phyloP scores from a whole-genome alignment of 2,113 vertebrate genomes.

The Physeter macrocephalus region DNA sequence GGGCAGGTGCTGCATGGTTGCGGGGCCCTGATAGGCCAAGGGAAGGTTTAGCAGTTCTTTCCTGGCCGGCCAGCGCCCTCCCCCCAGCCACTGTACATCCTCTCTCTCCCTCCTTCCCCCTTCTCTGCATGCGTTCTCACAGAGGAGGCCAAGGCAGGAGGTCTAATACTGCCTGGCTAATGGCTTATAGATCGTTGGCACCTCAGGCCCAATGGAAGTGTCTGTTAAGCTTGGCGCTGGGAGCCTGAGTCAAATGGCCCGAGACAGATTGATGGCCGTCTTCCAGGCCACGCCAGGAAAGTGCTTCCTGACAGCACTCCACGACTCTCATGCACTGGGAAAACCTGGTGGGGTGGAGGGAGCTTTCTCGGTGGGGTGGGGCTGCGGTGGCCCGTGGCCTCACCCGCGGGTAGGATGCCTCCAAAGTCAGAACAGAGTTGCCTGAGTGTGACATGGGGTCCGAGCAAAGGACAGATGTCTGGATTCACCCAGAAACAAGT shows the following conservation, averaged over 20 bases:
- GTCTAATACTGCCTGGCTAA: conserved; percentile 39
- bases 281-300: conserved; percentile 4
- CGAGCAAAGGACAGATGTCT: not conserved
- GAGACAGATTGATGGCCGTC: conserved; percentile 58
- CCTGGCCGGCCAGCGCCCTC: fast-evolving
- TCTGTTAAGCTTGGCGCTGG: conserved; percentile 54
- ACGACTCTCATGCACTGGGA: fast-evolving
- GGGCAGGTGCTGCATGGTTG: fast-evolving
- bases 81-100: not conserved
- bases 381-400: fast-evolving
- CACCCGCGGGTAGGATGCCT: fast-evolving
- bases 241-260: conserved; percentile 42
- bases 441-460: not conserved
- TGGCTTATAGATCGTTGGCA: conserved; percentile 49
- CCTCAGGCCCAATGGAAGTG: conserved; percentile 47
- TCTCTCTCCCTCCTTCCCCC: fast-evolving
- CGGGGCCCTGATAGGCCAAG: not conserved
- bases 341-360: not conserved
- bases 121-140: not conserved
- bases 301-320: not conserved
- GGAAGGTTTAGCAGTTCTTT: too few relatives aligned
- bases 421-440: not conserved
- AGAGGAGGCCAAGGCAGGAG: not conserved
- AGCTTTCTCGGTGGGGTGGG: not conserved
- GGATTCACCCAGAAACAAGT: not conserved